A percentile compares a stretch with the other conserved stretches of the same genome.
These are phyloP conservation scores for Acanthococcus lagerstroemiae DNA, from an alignment of 2,888 invertebrate genomes.

Conservation along the genomic window DNA sequence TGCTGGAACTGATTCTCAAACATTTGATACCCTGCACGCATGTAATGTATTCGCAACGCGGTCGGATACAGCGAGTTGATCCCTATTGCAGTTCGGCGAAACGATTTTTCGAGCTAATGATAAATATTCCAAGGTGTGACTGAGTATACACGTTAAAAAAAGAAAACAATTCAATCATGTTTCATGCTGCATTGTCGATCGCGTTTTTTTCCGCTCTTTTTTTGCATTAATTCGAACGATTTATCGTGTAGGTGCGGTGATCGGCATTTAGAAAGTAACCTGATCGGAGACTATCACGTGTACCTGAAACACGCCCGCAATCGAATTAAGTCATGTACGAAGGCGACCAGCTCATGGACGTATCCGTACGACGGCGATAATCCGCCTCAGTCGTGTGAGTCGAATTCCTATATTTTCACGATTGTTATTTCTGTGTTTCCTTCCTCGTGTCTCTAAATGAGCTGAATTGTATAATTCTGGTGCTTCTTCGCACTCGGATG, in stretches of 20 bases:
- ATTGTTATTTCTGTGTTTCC: not conserved
- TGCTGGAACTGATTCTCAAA: conserved; percentile 81
- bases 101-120: conserved; percentile 62
- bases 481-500: not conserved
- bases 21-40: conserved; percentile 72
- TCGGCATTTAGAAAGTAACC: conserved; percentile 46
- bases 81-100: conserved; percentile 63
- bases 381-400: conserved; percentile 36
- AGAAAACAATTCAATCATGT: too few species aligned
- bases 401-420: not conserved
- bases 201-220: too few species aligned
- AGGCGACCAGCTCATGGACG: conserved; percentile 68
- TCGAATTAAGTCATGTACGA: conserved; percentile 61
- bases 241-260: not conserved
- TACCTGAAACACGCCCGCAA: conserved; percentile 76
- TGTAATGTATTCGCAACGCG: conserved; percentile 68
- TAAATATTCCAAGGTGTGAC: conserved; percentile 41
- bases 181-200: too few species aligned
- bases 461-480: not conserved
- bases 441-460: not conserved
- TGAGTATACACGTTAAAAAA: too few species aligned
- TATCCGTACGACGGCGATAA: conserved; percentile 60
- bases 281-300: conserved; percentile 71
- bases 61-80: conserved; percentile 59
- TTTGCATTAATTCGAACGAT: not conserved